These are phyloP conservation scores for Lottia gigantea DNA, from an alignment of 2,888 invertebrate species.

Conservation along the genomic window DNA sequence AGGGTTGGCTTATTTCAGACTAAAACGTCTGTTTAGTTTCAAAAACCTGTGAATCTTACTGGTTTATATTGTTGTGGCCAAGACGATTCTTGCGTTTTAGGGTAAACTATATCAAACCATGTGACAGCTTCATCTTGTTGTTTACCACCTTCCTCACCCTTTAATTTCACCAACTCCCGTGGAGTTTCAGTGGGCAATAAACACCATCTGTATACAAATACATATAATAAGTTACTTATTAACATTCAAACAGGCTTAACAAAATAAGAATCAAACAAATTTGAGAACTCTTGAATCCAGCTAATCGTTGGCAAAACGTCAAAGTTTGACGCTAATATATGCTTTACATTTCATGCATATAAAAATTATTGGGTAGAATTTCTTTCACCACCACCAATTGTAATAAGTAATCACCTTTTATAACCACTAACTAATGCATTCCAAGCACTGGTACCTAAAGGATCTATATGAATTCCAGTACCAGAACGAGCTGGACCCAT, in stretches of 20 bases:
- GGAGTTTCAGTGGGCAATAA: constrained; percentile 97
- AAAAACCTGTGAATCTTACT: constrained; percentile 69
- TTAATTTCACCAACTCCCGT: constrained; percentile 92
- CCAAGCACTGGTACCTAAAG: constrained; percentile 98
- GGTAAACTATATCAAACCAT: constrained; percentile 96
- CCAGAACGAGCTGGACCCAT: constrained; percentile 98
- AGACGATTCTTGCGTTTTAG: constrained; percentile 84
- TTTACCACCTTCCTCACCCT: constrained; percentile 91
- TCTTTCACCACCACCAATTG: too few species aligned
- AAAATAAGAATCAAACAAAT: too few species aligned
- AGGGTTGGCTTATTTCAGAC: too few species aligned
- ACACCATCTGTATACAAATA: constrained; percentile 83
- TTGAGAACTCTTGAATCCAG: too few species aligned
- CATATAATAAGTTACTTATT: too few species aligned
- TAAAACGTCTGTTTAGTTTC: too few species aligned
- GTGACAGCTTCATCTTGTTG: constrained; percentile 98
- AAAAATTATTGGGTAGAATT: too few species aligned
- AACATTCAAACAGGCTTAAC: too few species aligned
- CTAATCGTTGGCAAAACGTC: too few species aligned
- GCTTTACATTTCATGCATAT: too few species aligned
- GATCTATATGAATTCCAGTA: constrained; percentile 99
- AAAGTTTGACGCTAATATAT: too few species aligned
- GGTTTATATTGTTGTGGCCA: constrained; percentile 95
- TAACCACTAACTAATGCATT: constrained; percentile 94
- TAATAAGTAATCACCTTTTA: constrained; percentile 73